Base-by-base conservation (phyloP, 2,797 vertebrate genomes). In the Mus caroli region DNA sequence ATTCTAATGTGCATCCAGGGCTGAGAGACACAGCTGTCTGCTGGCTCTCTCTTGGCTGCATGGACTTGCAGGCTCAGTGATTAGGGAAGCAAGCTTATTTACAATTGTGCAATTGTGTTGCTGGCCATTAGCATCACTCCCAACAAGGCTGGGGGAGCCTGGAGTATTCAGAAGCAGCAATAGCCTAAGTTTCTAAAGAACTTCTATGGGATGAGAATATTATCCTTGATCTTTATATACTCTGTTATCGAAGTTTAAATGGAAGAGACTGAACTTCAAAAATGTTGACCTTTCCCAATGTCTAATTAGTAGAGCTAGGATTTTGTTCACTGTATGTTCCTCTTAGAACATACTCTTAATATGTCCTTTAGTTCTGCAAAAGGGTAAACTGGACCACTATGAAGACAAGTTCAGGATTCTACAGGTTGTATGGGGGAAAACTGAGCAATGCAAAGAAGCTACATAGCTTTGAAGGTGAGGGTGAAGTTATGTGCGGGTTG, bases 201-300 rank as follows among this genome's bases (percentile, higher is more conserved):
- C 37, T 91, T 77, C 43, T 80, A 1, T 64, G 40, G 46, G 20
- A n/a, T 11, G 31, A 54, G 34, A 64, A 83, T 10, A 80, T 84
- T 46, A 40, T 78, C 67, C 88, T 56, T n/a, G 69, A 50, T 79
- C 56, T 31, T 79, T 5, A 64, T 22, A 50, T 9, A 46, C 3
- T 15, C 37, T 87, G 34, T 79, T 64, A 64, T 40, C 13, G 6
- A 78, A 62, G 94, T 92, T 94, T 91, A 76, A 86, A 71, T 88
- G 12, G 69, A 84, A 91, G 58, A 95, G 92, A 60, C 10, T 19
- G 77, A 87, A 40, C 24, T 37, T 92, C 64, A 90, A 67, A 79
- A 71, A 46, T 40, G 31, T 6, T 75, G 43, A 91, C 43, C 24
- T 56, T 97, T 82, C 79, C 67, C 50, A 82, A n/a, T 1, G 43